Evolutionary conservation across 2,113 vertebrate species (phyloP), one percentile per base, ranked within the genome.

Genomic region (Taxidea taxus): DNA sequence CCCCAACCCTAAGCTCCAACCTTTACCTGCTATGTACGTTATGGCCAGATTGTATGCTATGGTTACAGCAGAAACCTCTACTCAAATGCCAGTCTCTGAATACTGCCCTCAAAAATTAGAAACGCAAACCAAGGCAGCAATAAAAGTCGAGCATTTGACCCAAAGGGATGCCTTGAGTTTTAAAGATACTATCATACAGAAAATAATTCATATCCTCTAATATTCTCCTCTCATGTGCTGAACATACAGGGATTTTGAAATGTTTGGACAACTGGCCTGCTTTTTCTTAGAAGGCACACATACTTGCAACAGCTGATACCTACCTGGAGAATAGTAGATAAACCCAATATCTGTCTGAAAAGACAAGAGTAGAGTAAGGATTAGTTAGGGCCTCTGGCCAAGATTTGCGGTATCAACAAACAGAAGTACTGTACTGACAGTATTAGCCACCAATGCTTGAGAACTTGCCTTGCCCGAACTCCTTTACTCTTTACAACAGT

Each of bases 301-400:
- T 49, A 87, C 39, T 93, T 81, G n/a, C 9, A 64, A 27, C 25
- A 62, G 47, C 5, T 20, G 29, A 84, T 56, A 92, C 98, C 56
- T 97, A 98, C 98, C 98, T 96, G 98, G 98, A 56, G 94, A 97
- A 62, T 97, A 92, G 88, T 98, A 98, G 51, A 98, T 84, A 82
- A 96, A 94, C 37, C 98, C 98, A 84, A 98, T 96, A 62, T 98
- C 98, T 81, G 98, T 97, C 98, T 98, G 97, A 86, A 98, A 96
- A 95, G 20, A 97, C 12, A 96, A 97, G 58, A 97, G n/a, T 68
- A 18, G 37, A 20, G 3, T 6, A 47, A 70, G 31, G 68, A 39
- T 94, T 44, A 84, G 78, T 81, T 84, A 77, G 62, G 7, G 4
- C 13, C 47, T 75, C 14, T 72, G 72, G 74, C 54, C 25, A 87